Evolutionary conservation across 2,888 invertebrate genomes (phyloP), one percentile per base, ranked within the genome.

Genomic region (Ophioninae sp.): DNA sequence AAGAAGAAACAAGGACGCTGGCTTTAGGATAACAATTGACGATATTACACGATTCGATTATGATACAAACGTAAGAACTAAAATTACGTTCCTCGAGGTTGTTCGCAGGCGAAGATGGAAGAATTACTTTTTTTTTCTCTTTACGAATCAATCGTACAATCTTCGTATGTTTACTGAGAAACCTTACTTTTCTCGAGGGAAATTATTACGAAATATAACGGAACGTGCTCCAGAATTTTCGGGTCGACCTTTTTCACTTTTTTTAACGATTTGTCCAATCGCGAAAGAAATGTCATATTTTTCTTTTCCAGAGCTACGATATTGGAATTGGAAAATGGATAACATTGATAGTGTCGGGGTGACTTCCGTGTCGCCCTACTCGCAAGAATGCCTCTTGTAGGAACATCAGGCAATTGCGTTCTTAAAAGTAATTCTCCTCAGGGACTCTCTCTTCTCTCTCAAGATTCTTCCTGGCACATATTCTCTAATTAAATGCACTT

Each of bases 31-130:
- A 78, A 30, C 50, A 50, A 13, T 44, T 10, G 44, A 44, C 64
- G 68, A 77, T 57, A 62, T 64, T 69, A 70, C 72, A 78, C 59
- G 68, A 81, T 78, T 69, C 23, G 37, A 81, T 75, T 59, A 79
- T 79, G 62, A 79, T 82, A 84, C 72, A 82, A 74, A 84, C 61
- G 82, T 84, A 81, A 73, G 17, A 80, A 77, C 77, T 73, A 73
- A 78, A 82, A 10, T 79, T 65, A 75, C 65, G 70, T 81, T 77
- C 13, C 39, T 65, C 70, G 20, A 39, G 59, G 21, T 61, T 23
- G 37, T 13, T 56, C 17, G 50, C 39, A n/a, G 30, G 30, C 5
- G 17, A 44, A 5, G 50, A 67, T 23, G n/a, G 17, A 69, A 74
- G 41, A 41, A 44, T 57, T 57, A 64, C 70, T 17, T 7, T 64